Base-by-base conservation (phyloP, 2,113 vertebrate genomes). In the Aptenodytes forsteri region DNA sequence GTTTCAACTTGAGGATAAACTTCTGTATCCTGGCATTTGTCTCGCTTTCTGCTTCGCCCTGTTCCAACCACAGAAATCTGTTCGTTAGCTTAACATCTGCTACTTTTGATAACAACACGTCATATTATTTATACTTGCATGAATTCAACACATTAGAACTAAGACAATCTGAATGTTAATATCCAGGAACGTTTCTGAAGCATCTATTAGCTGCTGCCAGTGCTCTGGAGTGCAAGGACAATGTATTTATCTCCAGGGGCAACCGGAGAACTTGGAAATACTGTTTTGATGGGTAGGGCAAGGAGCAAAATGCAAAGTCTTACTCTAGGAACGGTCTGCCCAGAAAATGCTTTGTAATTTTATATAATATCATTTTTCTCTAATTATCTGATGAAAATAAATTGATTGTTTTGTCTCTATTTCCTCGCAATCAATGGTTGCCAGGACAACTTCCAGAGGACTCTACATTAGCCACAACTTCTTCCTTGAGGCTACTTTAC, bases 1-100 rank as follows among this genome's bases (percentile, higher is more conserved):
- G 97, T 98, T 95, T 99, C 99, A 64, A 99, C 97, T 87, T 99
- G 97, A 23, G 99, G 99, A 95, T 99, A 98, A 76, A 98, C 23
- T 62, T 98, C 96, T 9, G 98, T 93, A 71, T 99, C 98, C 65
- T 99, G 98, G 97, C 99, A 99, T 66, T 97, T 99, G 71, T 99
- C 99, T 95, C 98, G 99, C 98, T 99, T 99, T 93, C 98, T 99
- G 98, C 99, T 99, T 97, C 99, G 98, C 81, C 99, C 99, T 99
- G 97, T 93, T 96, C 52, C 96, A 93, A 97, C 6, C 97, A 93
- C 61, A 97, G 87, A 97, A 75, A 97, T 32, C 91, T 25, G 62
- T 61, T 50, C 9, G 75, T 98, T 97, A 98, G 95, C 84, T 86
- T 90, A 49, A 70, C 83, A 95, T 80, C 89, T 97, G 93, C 86